Evolutionary conservation across 2,797 vertebrate genomes (phyloP).

Genomic region (Cynopterus sphinx): DNA sequence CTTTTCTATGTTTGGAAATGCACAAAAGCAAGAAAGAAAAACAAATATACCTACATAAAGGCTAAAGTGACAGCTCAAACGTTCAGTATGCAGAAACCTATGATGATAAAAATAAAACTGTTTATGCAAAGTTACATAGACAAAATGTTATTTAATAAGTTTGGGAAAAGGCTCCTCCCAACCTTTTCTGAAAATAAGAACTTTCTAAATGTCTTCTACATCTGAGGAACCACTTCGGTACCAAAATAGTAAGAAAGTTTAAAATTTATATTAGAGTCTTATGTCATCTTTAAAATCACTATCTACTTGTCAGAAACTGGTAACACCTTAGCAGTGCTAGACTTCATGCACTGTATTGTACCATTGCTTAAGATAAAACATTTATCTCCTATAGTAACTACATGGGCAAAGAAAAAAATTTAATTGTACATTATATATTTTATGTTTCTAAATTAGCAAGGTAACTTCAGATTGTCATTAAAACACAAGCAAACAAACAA

Average conservation of each 20-base stretch:
- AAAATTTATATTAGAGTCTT: not conserved
- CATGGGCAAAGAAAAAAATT: not conserved
- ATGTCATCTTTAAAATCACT: not conserved
- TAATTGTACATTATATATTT: not conserved
- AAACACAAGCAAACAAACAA: not conserved
- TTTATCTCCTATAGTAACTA: not conserved
- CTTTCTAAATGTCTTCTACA: not conserved
- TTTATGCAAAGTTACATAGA: not conserved
- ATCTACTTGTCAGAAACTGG: not conserved
- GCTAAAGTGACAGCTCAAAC: not conserved
- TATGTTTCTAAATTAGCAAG: conserved; percentile 24
- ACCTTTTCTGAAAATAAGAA: not conserved
- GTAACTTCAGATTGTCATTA: not conserved
- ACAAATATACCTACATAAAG: not conserved
- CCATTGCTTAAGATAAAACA: not conserved
- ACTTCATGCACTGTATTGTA: not conserved
- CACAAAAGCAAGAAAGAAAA: not conserved
- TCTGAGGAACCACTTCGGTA: not conserved
- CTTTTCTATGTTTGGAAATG: not conserved
- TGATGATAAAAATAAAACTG: conserved; percentile 16
- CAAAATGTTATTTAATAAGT: conserved; percentile 21
- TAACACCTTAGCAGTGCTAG: not conserved
- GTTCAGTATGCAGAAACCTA: not conserved
- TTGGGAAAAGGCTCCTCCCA: not conserved
- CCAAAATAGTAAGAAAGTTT: not conserved